Evolutionary conservation across 2,888 invertebrate genomes (phyloP).

Genomic region (Sinelater perroti): DNA sequence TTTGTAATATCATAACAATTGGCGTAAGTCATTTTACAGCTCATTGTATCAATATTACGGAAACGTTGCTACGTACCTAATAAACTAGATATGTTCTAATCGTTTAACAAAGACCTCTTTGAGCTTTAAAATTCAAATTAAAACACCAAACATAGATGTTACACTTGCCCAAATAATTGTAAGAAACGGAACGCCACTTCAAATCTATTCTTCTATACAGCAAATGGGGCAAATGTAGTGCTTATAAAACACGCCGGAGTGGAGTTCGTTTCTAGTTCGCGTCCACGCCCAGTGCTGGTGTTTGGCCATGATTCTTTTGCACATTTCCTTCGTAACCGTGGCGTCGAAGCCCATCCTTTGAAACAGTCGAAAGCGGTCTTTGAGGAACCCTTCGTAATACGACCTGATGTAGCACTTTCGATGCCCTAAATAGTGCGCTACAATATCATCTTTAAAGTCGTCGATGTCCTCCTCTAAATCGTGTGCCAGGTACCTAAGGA

Average conservation of each 20-base stretch:
- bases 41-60: too few species aligned
- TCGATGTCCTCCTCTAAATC: conserved; percentile 69
- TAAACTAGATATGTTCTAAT: too few species aligned
- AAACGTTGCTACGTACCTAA: too few species aligned
- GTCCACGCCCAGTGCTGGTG: conserved; percentile 51
- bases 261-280: conserved; percentile 49
- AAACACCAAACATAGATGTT: too few species aligned
- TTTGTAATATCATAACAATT: too few species aligned
- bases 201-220: too few species aligned
- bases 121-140: too few species aligned
- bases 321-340: conserved; percentile 62
- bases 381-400: conserved; percentile 52
- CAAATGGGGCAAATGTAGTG: too few species aligned
- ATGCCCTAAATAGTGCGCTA: conserved; percentile 58
- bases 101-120: too few species aligned
- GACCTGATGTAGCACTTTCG: conserved; percentile 40
- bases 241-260: conserved; percentile 49
- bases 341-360: conserved; percentile 61
- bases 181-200: too few species aligned
- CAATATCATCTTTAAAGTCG: conserved; percentile 60
- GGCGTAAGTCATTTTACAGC: too few species aligned
- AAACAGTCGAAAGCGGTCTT: conserved; percentile 56
- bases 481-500: conserved; percentile 66
- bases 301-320: conserved; percentile 58
- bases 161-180: too few species aligned